Base-by-base conservation (phyloP, 2,888 invertebrate species). In the Protonemura montana region DNA sequence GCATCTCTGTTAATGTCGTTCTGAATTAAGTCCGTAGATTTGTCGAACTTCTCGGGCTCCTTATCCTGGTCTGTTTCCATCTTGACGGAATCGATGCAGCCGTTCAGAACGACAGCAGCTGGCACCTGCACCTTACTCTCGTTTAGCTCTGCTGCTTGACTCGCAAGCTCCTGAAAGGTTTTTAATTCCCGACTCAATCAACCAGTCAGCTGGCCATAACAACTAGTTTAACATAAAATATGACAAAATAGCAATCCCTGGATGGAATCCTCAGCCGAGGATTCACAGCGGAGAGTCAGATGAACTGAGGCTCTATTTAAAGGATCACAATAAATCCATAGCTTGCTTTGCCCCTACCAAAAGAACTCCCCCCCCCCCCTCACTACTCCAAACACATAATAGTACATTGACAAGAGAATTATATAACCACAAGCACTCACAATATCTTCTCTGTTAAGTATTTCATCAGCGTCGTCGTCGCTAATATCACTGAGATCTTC, bases 401-500 rank as follows among this genome's bases (percentile, higher is more conserved):
- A n/a, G n/a, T n/a, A n/a, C n/a, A n/a, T n/a, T n/a, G n/a, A n/a
- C n/a, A n/a, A n/a, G n/a, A n/a, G n/a, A n/a, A n/a, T n/a, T n/a
- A n/a, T 16, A 21, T 21, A 3, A 59, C 59, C 3, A 3, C 7
- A 21, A 21, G 21, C 2, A 30, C 89, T 89, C 90, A 92, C 92
- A 87, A 88, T 88, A 91, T 97, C 96, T 89, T 95, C 96, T 91
- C 95, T 94, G 88, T 97, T 95, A 3, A 97, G 93, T 90, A 97
- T 97, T 89, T 97, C 97, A 91, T 97, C 97, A 86, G 97, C 96
- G 91, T 97, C 97, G 89, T 88, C 88, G 30, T 97, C 97, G 90
- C 97, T 97, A 87, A 97, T 97, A 91, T 97, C 97, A 91, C 97
- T 97, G 21, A 97, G 93, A 90, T 96, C 95, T 90, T 90, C 90